Evolutionary conservation across 2,797 vertebrate species (phyloP).

Genomic region (Chiroxiphia lanceolata): DNA sequence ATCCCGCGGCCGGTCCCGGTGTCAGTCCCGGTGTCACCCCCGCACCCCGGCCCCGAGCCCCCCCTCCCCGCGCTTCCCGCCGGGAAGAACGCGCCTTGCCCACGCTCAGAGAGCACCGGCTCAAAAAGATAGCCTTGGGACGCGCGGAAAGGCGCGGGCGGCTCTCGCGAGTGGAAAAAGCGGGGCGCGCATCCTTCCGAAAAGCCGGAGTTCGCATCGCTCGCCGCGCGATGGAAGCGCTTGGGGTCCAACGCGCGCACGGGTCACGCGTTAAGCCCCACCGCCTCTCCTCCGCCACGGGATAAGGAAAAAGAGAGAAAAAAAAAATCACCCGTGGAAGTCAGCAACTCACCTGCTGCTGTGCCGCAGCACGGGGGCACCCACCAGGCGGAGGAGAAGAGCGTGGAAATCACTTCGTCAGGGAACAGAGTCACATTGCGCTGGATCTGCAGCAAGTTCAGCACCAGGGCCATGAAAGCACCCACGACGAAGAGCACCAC

Average conservation of each 20-base stretch:
- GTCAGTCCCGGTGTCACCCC: neutral
- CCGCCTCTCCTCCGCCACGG: neutral
- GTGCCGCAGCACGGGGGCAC: conserved; percentile 96
- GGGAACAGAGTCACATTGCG: conserved; percentile 93
- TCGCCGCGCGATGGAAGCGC: neutral
- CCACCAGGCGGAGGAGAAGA: conserved; percentile 98
- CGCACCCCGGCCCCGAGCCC: neutral
- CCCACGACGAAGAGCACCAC: conserved; percentile 94
- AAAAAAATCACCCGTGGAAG: neutral
- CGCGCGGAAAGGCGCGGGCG: neutral
- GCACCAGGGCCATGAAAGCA: conserved; percentile 91
- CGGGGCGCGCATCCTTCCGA: neutral
- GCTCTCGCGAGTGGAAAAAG: neutral
- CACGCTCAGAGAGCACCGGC: accelerated
- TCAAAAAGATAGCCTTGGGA: accelerated
- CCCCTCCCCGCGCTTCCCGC: neutral
- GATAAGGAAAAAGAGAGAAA: accelerated
- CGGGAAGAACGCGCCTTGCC: accelerated
- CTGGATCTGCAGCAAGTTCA: conserved; percentile 96
- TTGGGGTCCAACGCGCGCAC: accelerated
- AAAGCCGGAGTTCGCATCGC: neutral
- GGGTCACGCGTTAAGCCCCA: neutral
- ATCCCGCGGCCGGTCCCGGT: neutral
- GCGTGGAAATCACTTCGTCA: conserved; percentile 90
- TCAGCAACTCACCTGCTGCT: conserved; percentile 87